phyloP scores from a whole-genome alignment of 2,888 invertebrate species.

The Cremastinae sp. region DNA sequence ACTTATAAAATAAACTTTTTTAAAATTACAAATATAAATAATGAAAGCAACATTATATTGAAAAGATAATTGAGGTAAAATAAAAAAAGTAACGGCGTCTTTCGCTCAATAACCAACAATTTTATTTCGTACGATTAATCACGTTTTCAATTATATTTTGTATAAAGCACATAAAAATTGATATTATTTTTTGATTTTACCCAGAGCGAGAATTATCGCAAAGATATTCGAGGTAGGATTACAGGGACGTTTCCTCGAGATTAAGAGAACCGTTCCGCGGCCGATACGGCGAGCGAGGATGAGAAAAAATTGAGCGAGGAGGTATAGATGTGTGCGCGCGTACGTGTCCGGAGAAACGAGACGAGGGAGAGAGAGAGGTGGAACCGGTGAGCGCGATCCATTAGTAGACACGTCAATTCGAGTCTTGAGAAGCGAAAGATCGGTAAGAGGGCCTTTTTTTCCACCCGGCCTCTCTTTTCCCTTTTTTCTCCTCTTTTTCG shows the following conservation, averaged over 20 bases:
- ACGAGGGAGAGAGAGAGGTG: constrained; percentile 44
- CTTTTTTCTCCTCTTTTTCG: constrained; percentile 47
- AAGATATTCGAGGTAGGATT: constrained; percentile 53
- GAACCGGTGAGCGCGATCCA: constrained; percentile 76
- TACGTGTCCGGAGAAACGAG: constrained; percentile 32
- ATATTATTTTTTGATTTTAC: no score
- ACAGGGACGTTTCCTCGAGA: constrained; percentile 71
- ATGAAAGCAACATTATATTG: no score
- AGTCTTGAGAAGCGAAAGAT: constrained; percentile 76
- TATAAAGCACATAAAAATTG: no score
- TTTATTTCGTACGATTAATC: no score
- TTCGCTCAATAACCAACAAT: no score
- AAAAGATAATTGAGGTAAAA: no score
- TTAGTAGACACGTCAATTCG: constrained; percentile 80
- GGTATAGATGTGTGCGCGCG: constrained; percentile 30
- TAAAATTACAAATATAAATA: no score
- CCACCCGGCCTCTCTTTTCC: constrained; percentile 72
- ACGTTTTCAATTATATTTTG: no score
- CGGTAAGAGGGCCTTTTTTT: constrained; percentile 58
- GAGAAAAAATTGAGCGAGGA: constrained; percentile 49
- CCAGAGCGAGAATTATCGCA: no score
- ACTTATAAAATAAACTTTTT: no score
- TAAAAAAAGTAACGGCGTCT: no score
- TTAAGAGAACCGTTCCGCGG: constrained; percentile 55
- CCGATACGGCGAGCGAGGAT: constrained; percentile 43